Conservation (phyloP, 2,113 vertebrate genomes). For the Aplodontia rufa region DNA sequence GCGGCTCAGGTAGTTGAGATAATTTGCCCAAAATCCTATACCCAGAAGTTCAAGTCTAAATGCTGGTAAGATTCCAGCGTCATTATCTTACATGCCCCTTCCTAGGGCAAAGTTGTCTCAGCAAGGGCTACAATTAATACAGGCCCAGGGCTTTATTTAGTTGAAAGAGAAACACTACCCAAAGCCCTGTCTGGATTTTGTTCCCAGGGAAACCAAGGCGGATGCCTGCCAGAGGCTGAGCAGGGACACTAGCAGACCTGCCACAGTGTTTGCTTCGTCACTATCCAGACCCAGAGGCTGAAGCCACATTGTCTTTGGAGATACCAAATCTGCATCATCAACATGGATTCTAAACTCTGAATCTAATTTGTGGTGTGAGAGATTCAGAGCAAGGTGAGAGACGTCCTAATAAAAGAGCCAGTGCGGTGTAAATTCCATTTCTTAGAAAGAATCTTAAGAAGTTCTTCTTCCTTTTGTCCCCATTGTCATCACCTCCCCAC, state of each 20-base stretch:
- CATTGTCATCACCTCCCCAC: conserved; percentile 72
- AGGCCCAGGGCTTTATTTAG: not conserved
- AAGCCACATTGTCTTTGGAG: not conserved
- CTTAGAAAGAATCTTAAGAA: conserved; percentile 83
- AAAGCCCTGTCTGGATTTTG: not conserved
- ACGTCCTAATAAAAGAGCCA: conserved; percentile 79
- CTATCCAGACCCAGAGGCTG: not conserved
- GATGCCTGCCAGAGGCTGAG: not conserved
- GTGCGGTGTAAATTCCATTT: conserved; percentile 68
- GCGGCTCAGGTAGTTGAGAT: not conserved
- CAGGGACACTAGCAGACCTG: accelerated
- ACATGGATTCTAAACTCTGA: conserved; percentile 20
- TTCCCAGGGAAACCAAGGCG: not conserved
- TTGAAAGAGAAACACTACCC: not conserved
- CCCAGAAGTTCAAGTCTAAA: not conserved
- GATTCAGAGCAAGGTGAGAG: conserved; percentile 59
- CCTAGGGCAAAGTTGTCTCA: not conserved
- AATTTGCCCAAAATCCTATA: not conserved
- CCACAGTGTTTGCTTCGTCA: not conserved
- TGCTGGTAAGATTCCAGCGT: not conserved
- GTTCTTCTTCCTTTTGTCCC: conserved; percentile 65
- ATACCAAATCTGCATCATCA: conserved; percentile 4
- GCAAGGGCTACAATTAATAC: not conserved
- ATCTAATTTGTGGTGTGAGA: conserved; percentile 63
- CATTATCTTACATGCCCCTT: accelerated